Evolutionary conservation across 2,797 vertebrate genomes (phyloP), one percentile per base, ranked within the genome.

Genomic region (Coracias cyanogaster): DNA sequence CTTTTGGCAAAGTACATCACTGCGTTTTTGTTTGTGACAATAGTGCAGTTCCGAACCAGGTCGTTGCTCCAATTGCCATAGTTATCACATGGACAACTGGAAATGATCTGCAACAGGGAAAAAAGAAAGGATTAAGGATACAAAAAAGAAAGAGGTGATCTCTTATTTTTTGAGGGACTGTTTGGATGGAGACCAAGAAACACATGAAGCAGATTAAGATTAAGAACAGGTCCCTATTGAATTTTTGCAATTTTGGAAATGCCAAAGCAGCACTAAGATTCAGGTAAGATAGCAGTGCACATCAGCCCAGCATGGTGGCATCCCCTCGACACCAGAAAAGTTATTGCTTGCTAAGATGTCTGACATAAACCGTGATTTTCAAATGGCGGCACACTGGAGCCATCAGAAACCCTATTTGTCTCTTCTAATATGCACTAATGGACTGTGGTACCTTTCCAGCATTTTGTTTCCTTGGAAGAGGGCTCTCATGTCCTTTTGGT

Each of bases 31-130:
- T 37, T 82, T 90, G 57, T 48, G 35, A 77, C n/a, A 74, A 19
- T 28, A 87, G 35, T 0, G 0, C 0, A 3, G 19, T 64, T 76
- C 33, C 2, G 7, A 84, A 73, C 11, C 37, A 51, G 48, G 43
- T 64, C 57, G 48, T 86, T 86, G 72, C n/a, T 85, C 19, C 55
- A 61, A 12, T 55, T 90, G 35, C 82, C 29, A 51, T 25, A 10
- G 9, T 51, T 26, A 60, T 6, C 49, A 39, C 16, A 10, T 5
- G 45, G 35, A 72, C 45, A 86, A 20, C 22, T 82, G 74, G 48
- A 45, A 81, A 33, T 12, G 3, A 64, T 16, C 20, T 7, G 15
- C 3, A 4, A 14, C 62, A 9, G 26, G 21, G 19, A 21, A 77
- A 84, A 48, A 62, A 45, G 6, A 70, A 79, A 61, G 9, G 7